phyloP scores from a whole-genome alignment of 2,113 vertebrate species.

The Anoplopoma fimbria region DNA sequence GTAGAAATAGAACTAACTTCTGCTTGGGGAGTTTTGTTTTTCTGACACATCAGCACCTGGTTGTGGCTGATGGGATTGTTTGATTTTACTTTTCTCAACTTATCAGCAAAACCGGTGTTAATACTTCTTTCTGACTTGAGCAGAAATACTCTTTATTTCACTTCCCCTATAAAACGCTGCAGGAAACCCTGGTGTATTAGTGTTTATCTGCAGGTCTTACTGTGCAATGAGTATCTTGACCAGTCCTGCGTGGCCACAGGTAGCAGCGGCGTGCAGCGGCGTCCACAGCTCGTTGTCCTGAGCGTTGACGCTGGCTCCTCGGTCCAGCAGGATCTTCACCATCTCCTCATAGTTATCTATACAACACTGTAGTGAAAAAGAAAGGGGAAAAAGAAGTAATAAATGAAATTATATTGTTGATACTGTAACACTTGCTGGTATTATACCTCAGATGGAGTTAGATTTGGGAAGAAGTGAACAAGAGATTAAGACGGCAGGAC shows the following conservation, averaged over 20 bases:
- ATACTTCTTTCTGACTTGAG: neutral
- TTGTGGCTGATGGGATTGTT: neutral
- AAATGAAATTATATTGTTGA: neutral
- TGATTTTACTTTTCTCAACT: neutral
- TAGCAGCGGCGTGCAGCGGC: conserved; percentile 94
- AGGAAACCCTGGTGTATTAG: neutral
- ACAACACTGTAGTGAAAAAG: conserved; percentile 88
- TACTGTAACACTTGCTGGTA: neutral
- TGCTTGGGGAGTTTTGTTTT: neutral
- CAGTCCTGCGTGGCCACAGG: conserved; percentile 94
- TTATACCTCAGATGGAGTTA: neutral
- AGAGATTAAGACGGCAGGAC: neutral
- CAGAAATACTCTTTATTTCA: neutral
- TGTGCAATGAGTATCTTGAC: conserved; percentile 95
- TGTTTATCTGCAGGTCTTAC: conserved; percentile 83
- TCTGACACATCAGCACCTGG: neutral
- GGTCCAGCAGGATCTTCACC: conserved; percentile 91
- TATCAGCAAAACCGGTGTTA: neutral
- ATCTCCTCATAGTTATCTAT: conserved; percentile 99
- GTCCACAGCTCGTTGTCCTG: conserved; percentile 99
- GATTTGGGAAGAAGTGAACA: neutral
- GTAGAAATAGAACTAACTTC: neutral
- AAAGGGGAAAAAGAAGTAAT: neutral
- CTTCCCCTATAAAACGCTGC: neutral
- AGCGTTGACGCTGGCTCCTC: conserved; percentile 92